Base-by-base conservation (phyloP, 23 tunicate genomes). In the Ciona savignyi region DNA sequence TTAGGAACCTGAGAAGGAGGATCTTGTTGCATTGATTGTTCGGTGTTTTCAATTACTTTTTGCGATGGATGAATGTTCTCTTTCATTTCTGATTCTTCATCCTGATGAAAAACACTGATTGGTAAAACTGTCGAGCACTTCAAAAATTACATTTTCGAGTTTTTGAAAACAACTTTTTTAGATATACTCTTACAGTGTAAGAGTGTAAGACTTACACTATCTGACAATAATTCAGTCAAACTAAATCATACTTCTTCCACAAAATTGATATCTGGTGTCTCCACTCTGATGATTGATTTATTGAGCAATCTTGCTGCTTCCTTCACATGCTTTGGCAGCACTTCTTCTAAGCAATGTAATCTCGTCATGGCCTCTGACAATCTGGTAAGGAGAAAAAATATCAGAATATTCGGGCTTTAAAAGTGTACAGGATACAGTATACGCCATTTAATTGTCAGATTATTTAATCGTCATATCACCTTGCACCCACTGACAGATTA, bases 361-460 rank as follows among this genome's bases (percentile, higher is more conserved):
- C 99, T 66, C 4, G 99, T 95, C 87, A 90, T 81, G 2, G 93
- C 99, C 67, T 95, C 99, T 0, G 99, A 95, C 62, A 95, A 80
- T 62, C 99, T 78, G 23, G n/a, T n/a, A n/a, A n/a, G n/a, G n/a
- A n/a, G n/a, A n/a, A n/a, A n/a, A n/a, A n/a, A n/a, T n/a, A n/a
- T n/a, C n/a, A n/a, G n/a, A n/a, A n/a, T n/a, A n/a, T n/a, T n/a
- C n/a, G n/a, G n/a, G n/a, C n/a, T n/a, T n/a, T n/a, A n/a, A n/a
- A n/a, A n/a, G n/a, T n/a, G n/a, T n/a, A n/a, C n/a, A n/a, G n/a
- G n/a, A n/a, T n/a, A n/a, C n/a, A n/a, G n/a, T n/a, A n/a, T n/a
- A n/a, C n/a, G n/a, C n/a, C n/a, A n/a, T n/a, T n/a, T n/a, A n/a
- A n/a, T n/a, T n/a, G n/a, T n/a, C n/a, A n/a, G n/a, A n/a, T n/a